These are phyloP conservation scores for Trachelus iudaicus DNA, from an alignment of 2,888 invertebrate genomes.

Conservation along the genomic window DNA sequence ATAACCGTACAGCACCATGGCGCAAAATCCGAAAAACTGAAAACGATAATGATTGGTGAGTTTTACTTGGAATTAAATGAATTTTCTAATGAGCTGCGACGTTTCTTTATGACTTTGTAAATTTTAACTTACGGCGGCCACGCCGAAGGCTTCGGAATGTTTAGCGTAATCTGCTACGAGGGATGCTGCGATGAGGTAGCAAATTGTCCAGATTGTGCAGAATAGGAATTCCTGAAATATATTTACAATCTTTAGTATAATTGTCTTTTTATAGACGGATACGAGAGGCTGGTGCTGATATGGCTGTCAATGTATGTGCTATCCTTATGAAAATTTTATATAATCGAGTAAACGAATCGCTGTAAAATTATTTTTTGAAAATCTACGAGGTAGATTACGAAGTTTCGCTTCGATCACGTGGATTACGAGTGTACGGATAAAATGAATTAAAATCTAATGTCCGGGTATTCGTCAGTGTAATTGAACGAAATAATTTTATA, in stretches of 20 bases:
- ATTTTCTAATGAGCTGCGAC: background rate
- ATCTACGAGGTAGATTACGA: background rate
- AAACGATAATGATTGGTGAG: too few species aligned
- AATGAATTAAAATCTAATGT: background rate
- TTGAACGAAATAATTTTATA: background rate
- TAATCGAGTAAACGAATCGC: too few species aligned
- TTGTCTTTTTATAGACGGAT: too few species aligned
- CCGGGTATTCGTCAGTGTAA: too few species aligned
- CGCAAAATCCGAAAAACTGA: constrained; percentile 88
- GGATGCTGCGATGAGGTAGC: constrained; percentile 81
- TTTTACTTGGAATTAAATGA: background rate
- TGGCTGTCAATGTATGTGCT: too few species aligned
- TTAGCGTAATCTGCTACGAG: constrained; percentile 70
- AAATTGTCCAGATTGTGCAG: constrained; percentile 78
- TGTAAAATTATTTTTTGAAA: too few species aligned
- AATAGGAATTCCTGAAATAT: constrained; percentile 75
- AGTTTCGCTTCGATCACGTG: too few species aligned
- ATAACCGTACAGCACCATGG: constrained; percentile 81
- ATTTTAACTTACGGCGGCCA: constrained; percentile 74
- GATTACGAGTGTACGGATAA: background rate
- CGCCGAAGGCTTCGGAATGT: constrained; percentile 66
- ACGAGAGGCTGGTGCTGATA: too few species aligned
- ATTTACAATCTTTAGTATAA: constrained; percentile 8
- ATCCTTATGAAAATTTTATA: too few species aligned
- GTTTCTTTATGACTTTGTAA: too few species aligned